A percentile compares a stretch with the other conserved stretches of the same genome.
phyloP scores from a whole-genome alignment of 2,888 invertebrate genomes.

The Drosophila glabriapex region DNA sequence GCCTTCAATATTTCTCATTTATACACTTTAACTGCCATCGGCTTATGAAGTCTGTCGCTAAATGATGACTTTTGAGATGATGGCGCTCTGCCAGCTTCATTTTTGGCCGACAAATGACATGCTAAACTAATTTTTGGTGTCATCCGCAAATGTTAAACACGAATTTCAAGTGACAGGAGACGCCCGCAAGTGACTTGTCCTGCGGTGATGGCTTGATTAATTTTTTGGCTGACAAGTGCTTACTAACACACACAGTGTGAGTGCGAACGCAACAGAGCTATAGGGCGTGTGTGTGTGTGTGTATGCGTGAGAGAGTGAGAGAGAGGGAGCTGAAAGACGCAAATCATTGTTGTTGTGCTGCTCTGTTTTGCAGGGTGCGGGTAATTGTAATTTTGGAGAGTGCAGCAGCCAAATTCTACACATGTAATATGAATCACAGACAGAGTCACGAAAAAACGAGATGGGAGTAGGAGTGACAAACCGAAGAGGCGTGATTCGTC shows the following conservation, averaged over 20 bases:
- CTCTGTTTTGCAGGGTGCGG: slow-evolving; percentile 17
- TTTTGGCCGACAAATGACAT: slow-evolving; percentile 61
- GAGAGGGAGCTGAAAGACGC: slow-evolving; percentile 47
- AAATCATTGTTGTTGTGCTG: slow-evolving; percentile 60
- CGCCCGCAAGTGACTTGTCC: slow-evolving; percentile 50
- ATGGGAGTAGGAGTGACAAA: slow-evolving; percentile 52
- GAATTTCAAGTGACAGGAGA: slow-evolving; percentile 57
- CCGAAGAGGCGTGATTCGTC: slow-evolving; percentile 70
- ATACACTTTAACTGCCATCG: background rate
- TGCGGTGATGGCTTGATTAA: slow-evolving; percentile 72
- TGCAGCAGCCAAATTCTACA: slow-evolving; percentile 45
- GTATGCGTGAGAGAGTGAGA: background rate
- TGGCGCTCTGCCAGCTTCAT: slow-evolving; percentile 20
- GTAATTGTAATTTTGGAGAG: slow-evolving; percentile 67
- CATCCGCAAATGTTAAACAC: slow-evolving; percentile 69
- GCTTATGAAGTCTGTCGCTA: slow-evolving; percentile 14
- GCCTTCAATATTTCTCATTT: background rate
- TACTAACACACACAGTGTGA: slow-evolving; percentile 19
- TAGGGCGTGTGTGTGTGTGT: background rate
- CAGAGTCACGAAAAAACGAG: background rate
- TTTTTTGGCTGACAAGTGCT: slow-evolving; percentile 72
- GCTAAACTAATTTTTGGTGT: slow-evolving; percentile 76
- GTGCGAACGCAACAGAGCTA: slow-evolving; percentile 2
- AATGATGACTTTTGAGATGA: slow-evolving; percentile 39
- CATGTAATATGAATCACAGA: slow-evolving; percentile 3